Conservation (phyloP, 37 sponge, comb jelly and placozoan genomes). For the Cliona cf. orientalis region DNA sequence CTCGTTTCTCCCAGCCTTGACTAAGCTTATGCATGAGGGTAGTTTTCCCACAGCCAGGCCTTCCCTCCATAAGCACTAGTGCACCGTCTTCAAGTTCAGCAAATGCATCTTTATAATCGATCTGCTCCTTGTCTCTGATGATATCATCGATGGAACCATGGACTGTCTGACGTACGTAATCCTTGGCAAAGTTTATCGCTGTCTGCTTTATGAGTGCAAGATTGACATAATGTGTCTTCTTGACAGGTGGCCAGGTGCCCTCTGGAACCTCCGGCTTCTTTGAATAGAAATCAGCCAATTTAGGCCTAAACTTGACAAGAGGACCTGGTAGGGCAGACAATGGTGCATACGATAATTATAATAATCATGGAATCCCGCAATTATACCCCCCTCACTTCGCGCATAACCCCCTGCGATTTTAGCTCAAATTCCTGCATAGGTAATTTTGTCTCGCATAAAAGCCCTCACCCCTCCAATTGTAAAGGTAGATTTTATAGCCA, state of each 20-base stretch:
- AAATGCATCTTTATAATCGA: slow-evolving; percentile 8
- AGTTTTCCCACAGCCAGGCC: slow-evolving; percentile 39
- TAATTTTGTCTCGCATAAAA: too few relatives aligned
- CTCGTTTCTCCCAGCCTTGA: slow-evolving; percentile 9
- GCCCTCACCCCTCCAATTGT: too few relatives aligned
- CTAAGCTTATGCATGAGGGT: slow-evolving; percentile 21
- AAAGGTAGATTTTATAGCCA: too few relatives aligned
- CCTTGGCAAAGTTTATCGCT: background rate
- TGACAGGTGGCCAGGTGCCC: slow-evolving; percentile 21
- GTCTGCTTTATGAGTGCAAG: background rate
- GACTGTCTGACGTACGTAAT: background rate
- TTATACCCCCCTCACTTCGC: too few relatives aligned
- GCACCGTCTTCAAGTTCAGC: background rate
- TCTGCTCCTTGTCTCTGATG: background rate
- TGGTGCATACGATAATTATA: too few relatives aligned
- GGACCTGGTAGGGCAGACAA: too few relatives aligned
- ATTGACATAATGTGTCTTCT: background rate
- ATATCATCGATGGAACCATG: slow-evolving; percentile 15
- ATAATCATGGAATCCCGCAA: too few relatives aligned
- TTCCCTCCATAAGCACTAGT: slow-evolving; percentile 9
- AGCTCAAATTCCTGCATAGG: too few relatives aligned
- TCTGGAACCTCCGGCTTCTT: background rate
- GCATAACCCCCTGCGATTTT: too few relatives aligned
- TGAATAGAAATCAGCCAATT: background rate
- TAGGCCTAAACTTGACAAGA: too few relatives aligned